Evolutionary conservation across 2,888 invertebrate genomes (phyloP), one percentile per base, ranked within the genome.

Genomic region (Hemicrepidius hirtus): DNA sequence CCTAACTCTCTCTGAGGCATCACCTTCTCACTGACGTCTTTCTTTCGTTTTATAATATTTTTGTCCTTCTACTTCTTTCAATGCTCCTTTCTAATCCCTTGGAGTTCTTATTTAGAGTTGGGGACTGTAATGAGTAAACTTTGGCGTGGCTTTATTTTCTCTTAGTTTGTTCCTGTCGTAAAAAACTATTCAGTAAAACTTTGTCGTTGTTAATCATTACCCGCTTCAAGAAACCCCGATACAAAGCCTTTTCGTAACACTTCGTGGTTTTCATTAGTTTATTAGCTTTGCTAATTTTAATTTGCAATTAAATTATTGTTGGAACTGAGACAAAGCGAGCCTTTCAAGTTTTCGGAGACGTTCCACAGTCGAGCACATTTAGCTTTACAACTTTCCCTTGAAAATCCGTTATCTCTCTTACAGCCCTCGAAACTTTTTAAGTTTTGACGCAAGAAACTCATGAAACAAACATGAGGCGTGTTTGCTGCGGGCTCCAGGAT

Each of bases 391-490:
- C 44, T 44, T 44, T 16, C 18, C 32, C 32, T 9, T 9, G n/a
- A 9, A 32, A 32, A 32, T 32, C 44, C 44, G 13, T 44, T 44
- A 44, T 44, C 44, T 44, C 44, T 44, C 16, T 44, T 44, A 44
- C 44, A 44, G 44, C 44, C 44, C 44, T 44, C 13, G 44, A 44
- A 44, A 44, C 44, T 44, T 44, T 44, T 44, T 44, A 44, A 44
- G 44, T 44, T 44, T 44, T 44, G 44, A 18, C 18, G 49, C 9
- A n/a, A 12, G 9, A 24, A 49, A 49, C 49, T 49, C 49, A 49
- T 49, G 24, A 49, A 49, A 49, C 49, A 49, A 49, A 49, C 49
- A 49, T 49, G 49, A 49, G 49, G 44, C 44, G 44, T 44, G 44
- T 4, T 9, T 44, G 44, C 44, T 44, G 16, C 44, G 44, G 18